Percentiles rank a stretch among this genome's conserved stretches.
These are phyloP conservation scores for Clunio marinus DNA, from an alignment of 2,888 invertebrate genomes.

Conservation along the genomic window DNA sequence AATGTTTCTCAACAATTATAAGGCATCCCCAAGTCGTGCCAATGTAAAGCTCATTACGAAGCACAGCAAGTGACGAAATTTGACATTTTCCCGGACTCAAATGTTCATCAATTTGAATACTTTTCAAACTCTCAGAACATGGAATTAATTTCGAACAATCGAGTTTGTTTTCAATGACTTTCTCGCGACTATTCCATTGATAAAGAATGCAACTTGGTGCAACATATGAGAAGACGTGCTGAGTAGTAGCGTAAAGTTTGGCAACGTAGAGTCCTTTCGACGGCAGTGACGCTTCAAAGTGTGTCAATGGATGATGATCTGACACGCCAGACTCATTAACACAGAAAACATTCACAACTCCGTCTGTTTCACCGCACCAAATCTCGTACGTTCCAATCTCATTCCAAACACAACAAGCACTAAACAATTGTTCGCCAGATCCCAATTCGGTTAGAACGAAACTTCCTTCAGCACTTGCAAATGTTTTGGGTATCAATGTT, in stretches of 20 bases:
- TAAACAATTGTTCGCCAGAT: constrained; percentile 63
- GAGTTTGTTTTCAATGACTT: constrained; percentile 68
- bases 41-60: constrained; percentile 71
- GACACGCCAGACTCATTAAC: constrained; percentile 67
- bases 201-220: constrained; percentile 85
- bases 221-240: constrained; percentile 72
- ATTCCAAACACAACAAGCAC: constrained; percentile 58
- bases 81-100: constrained; percentile 72
- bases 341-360: constrained; percentile 72
- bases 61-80: constrained; percentile 57
- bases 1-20: constrained; percentile 77
- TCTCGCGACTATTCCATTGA: constrained; percentile 72
- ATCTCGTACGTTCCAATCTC: constrained; percentile 61
- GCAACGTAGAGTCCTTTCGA: constrained; percentile 64
- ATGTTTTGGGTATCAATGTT: constrained; percentile 56
- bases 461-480: constrained; percentile 65
- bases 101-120: constrained; percentile 84
- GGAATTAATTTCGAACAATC: constrained; percentile 91
- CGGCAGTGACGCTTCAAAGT: constrained; percentile 57
- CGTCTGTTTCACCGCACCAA: constrained; percentile 85
- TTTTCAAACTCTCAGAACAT: constrained; percentile 86
- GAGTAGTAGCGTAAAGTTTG: constrained; percentile 62
- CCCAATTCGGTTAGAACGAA: constrained; percentile 76
- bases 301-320: constrained; percentile 65
- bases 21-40: constrained; percentile 94